Evolutionary conservation across 2,888 invertebrate species (phyloP), one percentile per base, ranked within the genome.

Genomic region (Ametastegia equiseti): DNA sequence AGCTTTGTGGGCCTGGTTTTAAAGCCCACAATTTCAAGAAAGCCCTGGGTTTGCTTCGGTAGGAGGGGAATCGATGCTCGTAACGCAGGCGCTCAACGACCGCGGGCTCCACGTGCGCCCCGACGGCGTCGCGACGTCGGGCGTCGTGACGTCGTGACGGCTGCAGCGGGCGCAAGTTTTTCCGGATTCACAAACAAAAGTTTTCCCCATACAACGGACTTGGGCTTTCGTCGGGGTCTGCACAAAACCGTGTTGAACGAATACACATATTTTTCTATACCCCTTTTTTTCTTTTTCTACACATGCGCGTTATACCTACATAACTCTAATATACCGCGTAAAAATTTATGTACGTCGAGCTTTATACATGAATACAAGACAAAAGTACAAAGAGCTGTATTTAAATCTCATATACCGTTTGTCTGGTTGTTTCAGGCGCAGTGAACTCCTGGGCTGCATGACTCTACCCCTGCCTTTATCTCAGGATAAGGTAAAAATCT

Each of bases 401-500:
- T 36, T 69, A 45, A 60, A 80, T 81, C n/a, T 63, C 19, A n/a
- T n/a, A n/a, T 19, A 73, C 33, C 89, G 91, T 86, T 92, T 92
- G 92, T 92, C 85, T 90, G 87, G 88, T 93, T 93, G 92, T 96
- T 95, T 19, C 95, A 98, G 97, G 93, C 95, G 96, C 93, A 98
- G 97, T 94, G 97, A 98, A 93, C 96, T 98, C 92, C 94, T 98
- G 93, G 98, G 98, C 94, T 98, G 97, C 92, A 96, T 97, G 95
- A 97, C 97, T 92, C 97, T 98, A 93, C 96, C 97, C 87, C 94
- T 98, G 88, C 95, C 95, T 92, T 95, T 96, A 94, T 95, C 96
- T 87, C 94, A 95, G 92, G 95, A 94, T 91, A 94, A 94, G 94
- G 95, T 95, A 84, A 71, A 45, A 77, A 19, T 39, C 80, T 42